Base-by-base conservation (phyloP, 2,888 invertebrate species). In the Pyrgus malvae region DNA sequence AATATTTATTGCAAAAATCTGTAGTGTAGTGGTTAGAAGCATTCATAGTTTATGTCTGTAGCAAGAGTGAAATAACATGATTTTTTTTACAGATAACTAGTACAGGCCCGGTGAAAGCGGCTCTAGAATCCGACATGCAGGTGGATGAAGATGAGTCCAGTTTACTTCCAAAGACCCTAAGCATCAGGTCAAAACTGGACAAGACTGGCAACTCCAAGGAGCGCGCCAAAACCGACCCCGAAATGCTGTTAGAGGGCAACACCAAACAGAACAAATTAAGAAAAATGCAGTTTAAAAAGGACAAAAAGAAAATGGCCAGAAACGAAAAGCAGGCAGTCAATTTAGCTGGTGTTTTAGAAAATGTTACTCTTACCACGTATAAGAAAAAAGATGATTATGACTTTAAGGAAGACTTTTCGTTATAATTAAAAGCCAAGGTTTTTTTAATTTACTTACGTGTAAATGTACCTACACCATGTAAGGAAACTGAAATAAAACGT, bases 221-320 rank as follows among this genome's bases (percentile, higher is more conserved):
- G 59, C 70, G 73, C 37, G 65, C 72, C 23, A 93, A 93, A 72
- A 56, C 66, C 1, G 93, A 95, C 77, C 93, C 94, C 0, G 91
- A 93, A 71, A 93, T 94, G 91, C 85, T 91, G 42, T 74, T 95
- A 46, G 94, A 95, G 75, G 96, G 96, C 58, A 94, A 94, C 73
- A 80, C 91, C 0, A 89, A 85, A 63, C 77, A 72, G 23, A 90
- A 90, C 54, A 79, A 87, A 65, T 29, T 88, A 25, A 81, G 80
- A 17, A 90, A 89, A 69, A 78, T 75, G 58, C 92, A 93, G 60
- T 93, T 94, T 58, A 95, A 95, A 66, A 94, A 93, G 60, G 91
- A 92, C 55, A 90, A 89, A 49, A 93, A 93, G 74, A 91, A 90
- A 57, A 87, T 78, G 56, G 79, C 81, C 0, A 81, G 70, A 33